These are phyloP conservation scores for Dryococelus australis DNA, from an alignment of 2,888 invertebrate species.

Conservation along the genomic window DNA sequence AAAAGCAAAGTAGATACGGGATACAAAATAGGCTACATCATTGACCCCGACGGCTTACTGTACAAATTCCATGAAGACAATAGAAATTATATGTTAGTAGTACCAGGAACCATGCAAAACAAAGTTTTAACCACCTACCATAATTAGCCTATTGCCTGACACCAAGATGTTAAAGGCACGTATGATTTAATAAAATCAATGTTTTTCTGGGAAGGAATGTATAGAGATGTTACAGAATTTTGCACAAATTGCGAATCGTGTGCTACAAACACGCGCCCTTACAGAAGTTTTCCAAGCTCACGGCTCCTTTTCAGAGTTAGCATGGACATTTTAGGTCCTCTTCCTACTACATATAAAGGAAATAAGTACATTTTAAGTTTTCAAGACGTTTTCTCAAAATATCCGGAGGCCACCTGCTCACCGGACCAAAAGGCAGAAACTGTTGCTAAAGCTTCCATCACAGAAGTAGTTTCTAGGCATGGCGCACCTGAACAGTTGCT, in stretches of 20 bases:
- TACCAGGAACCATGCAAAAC: not conserved
- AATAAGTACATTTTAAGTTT: constrained; percentile 29
- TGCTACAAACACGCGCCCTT: too few relatives aligned
- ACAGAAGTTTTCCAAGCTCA: not conserved
- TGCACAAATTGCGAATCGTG: too few relatives aligned
- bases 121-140: not conserved
- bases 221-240: too few relatives aligned
- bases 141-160: not conserved
- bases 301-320: not conserved
- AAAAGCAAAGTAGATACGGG: not conserved
- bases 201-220: too few relatives aligned
- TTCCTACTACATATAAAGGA: not conserved
- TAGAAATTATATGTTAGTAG: not conserved
- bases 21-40: not conserved
- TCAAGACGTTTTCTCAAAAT: constrained; percentile 29
- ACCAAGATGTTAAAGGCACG: not conserved
- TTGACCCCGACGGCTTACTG: not conserved
- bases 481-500: too few relatives aligned
- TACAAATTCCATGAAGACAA: not conserved
- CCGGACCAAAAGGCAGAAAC: constrained; percentile 27
- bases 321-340: constrained; percentile 28
- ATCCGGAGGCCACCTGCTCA: not conserved
- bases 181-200: too few relatives aligned
- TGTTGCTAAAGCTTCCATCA: not conserved
- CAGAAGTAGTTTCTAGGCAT: not conserved